Evolutionary conservation across 2,113 vertebrate species (phyloP).

Genomic region (Crypturellus undulatus): DNA sequence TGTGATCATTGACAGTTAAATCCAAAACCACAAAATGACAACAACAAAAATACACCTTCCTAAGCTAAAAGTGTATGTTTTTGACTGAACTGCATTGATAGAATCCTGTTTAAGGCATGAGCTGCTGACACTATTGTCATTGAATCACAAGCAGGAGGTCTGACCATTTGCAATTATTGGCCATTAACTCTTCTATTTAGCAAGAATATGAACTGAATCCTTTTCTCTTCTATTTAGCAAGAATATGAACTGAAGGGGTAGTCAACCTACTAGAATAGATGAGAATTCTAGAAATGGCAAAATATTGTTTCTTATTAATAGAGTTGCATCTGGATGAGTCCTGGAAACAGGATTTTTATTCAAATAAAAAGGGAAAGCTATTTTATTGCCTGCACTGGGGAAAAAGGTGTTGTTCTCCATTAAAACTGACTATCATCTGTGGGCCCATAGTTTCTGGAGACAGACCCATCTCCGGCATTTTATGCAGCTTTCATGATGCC

Average conservation of each 20-base stretch:
- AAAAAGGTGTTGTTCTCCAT: background rate
- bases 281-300: background rate
- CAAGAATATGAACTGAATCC: background rate
- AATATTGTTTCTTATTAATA: background rate
- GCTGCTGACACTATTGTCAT: background rate
- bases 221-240: no score
- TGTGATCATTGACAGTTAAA: background rate
- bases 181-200: background rate
- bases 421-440: background rate
- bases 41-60: background rate
- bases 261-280: background rate
- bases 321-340: background rate
- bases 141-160: background rate
- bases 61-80: background rate
- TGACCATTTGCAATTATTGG: background rate
- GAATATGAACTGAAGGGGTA: background rate
- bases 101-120: background rate
- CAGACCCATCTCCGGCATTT: background rate
- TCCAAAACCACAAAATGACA: background rate
- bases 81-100: background rate
- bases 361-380: background rate
- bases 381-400: background rate
- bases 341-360: background rate
- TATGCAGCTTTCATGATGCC: fast-evolving
- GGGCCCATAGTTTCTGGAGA: background rate